These are phyloP conservation scores for Gavialis gangeticus DNA, from an alignment of 2,113 vertebrate genomes.

Conservation along the genomic window DNA sequence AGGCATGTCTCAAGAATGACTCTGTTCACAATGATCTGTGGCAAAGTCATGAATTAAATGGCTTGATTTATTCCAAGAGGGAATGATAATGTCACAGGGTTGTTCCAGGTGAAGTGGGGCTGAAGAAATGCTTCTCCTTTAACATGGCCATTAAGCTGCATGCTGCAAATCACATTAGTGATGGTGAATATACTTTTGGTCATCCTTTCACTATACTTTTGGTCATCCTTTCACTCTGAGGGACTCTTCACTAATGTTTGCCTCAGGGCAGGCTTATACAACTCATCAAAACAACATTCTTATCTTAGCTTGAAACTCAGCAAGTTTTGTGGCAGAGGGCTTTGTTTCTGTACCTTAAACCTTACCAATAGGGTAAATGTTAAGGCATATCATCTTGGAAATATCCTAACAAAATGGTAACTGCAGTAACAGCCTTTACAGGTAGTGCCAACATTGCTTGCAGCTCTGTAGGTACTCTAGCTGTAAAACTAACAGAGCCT, in stretches of 20 bases:
- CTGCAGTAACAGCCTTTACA: background rate
- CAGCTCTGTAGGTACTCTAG: background rate
- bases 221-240: background rate
- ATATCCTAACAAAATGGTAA: no score
- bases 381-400: background rate
- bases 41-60: background rate
- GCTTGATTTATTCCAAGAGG: background rate
- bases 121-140: background rate
- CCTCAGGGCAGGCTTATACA: accelerated
- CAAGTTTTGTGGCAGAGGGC: background rate
- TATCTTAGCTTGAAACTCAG: background rate
- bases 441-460: accelerated
- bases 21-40: background rate
- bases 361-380: background rate
- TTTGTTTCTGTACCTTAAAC: background rate
- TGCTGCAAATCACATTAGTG: background rate
- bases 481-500: accelerated
- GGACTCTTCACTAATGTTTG: background rate
- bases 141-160: background rate
- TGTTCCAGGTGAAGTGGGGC: background rate
- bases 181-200: background rate
- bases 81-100: background rate
- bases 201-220: background rate
- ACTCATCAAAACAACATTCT: background rate
- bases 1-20: background rate